Evolutionary conservation across 2,113 vertebrate genomes (phyloP).

Genomic region (Antigone vipio): DNA sequence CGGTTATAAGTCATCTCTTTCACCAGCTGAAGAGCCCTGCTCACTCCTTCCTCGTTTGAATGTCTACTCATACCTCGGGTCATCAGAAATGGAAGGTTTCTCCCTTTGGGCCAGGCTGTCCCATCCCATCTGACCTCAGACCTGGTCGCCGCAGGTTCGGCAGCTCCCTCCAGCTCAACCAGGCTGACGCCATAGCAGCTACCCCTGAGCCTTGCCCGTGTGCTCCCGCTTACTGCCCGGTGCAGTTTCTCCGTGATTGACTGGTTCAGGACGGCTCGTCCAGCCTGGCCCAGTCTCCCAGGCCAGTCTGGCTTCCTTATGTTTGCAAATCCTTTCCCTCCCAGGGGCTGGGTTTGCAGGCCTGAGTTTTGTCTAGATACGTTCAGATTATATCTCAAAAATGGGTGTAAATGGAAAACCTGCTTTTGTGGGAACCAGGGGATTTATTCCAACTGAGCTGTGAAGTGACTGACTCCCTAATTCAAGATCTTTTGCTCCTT

Average conservation of each 20-base stretch:
- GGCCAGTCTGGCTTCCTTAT: background rate
- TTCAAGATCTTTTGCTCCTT: background rate
- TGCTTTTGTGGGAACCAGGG: background rate
- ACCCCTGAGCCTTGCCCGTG: fast-evolving
- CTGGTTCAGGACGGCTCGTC: background rate
- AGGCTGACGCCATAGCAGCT: background rate
- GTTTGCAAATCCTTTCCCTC: background rate
- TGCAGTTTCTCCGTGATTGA: fast-evolving
- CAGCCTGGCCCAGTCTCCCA: background rate
- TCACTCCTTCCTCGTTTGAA: background rate
- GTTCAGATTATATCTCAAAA: background rate
- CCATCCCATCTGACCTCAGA: background rate
- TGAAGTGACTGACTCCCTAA: background rate
- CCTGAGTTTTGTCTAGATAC: background rate
- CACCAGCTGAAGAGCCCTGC: background rate
- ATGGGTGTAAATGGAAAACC: background rate
- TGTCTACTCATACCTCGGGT: background rate
- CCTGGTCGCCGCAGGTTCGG: fast-evolving
- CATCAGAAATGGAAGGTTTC: background rate
- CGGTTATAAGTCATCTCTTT: background rate
- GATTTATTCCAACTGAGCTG: background rate
- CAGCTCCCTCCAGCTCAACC: background rate
- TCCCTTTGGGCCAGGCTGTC: background rate
- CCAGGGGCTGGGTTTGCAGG: background rate
- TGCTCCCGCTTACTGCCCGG: background rate